Base-by-base conservation (phyloP, 2,113 vertebrate species). In the Siniperca chuatsi region DNA sequence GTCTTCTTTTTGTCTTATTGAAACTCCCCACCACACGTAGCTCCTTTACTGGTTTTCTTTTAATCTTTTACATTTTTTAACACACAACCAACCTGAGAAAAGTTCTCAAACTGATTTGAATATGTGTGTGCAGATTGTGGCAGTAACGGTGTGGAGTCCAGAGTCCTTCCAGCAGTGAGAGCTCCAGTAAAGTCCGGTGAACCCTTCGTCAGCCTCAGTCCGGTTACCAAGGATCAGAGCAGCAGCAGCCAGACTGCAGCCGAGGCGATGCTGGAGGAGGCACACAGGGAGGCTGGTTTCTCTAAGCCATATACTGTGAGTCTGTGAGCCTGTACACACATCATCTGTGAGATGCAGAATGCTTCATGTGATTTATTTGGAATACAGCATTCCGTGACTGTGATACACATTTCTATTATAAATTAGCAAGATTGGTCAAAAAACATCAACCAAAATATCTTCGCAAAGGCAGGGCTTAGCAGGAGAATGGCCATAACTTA, bases 221-320 rank as follows among this genome's bases (percentile, higher is more conserved):
- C 91, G 0, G 62, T 82, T 3, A 21, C 46, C 20, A 68, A 25
- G 65, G 75, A 84, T 78, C 79, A 92, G 76, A 76, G 54, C 29
- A 88, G 88, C 25, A 88, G 88, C 92, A 94, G 92, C 80, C 96
- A 87, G 87, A 25, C 73, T 29, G 91, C 95, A 67, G 84, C 95
- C 18, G 96, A 96, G 74, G 88, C 92, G 6, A 77, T 87, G 69
- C 94, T 97, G 68, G 96, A 97, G 87, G 96, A 94, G 66, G 89
- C 95, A 1, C 94, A 89, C 40, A 95, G 90, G 81, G 96, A 96
- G 87, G 95, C 95, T 0, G 96, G 96, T 15, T 96, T 96, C 88
- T 94, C 94, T n/a, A 89, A 95, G 54, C 93, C 95, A 18, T 93
- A 91, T 20, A 93, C 90, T 33, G 96, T 97, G 79, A 96, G 95